Evolutionary conservation across 1,140 invertebrate genomes (phyloP), one percentile per base, ranked within the genome.

Genomic region (Popillia japonica): DNA sequence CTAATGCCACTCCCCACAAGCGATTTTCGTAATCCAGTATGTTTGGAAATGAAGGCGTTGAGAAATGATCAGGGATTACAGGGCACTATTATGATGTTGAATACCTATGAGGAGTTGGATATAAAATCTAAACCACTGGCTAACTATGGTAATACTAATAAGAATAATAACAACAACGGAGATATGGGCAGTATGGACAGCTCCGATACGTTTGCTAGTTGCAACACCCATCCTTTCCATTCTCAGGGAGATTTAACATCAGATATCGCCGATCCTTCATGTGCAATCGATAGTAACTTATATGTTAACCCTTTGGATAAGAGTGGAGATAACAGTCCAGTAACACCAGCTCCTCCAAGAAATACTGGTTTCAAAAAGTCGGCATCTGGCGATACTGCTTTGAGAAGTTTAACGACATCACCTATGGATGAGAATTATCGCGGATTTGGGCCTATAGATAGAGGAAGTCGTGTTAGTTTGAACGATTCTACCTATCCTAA

Each of bases 131-230:
- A 80, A 77, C 27, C 27, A 34, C 23, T 48, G 55, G 64, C 72
- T 78, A 22, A 42, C 76, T 22, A 87, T 83, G 6, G 85, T 85
- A 78, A 85, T 83, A 61, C 86, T 84, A 55, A 87, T 79, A 85
- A 87, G 80, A 87, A 86, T 76, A 88, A 88, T 80, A 87, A 55
- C 77, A 90, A 90, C 83, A 91, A 89, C 79, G 87, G 83, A 76
- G 93, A 95, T 76, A 87, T 93, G 78, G 93, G 92, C 75, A 94
- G 93, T 85, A 90, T 95, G 59, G 94, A 95, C 84, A 95, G 94
- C 83, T 95, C 94, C 40, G 96, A 98, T 88, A 98, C 96, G 77
- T 99, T 96, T 88, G 95, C 95, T 85, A 97, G 95, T 88, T 99
- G 96, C 90, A 94, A 96, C 89, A 98, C 96, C 80, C 96, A 98